phyloP scores from a whole-genome alignment of 2,888 invertebrate species.

The Cynaeus angustus region DNA sequence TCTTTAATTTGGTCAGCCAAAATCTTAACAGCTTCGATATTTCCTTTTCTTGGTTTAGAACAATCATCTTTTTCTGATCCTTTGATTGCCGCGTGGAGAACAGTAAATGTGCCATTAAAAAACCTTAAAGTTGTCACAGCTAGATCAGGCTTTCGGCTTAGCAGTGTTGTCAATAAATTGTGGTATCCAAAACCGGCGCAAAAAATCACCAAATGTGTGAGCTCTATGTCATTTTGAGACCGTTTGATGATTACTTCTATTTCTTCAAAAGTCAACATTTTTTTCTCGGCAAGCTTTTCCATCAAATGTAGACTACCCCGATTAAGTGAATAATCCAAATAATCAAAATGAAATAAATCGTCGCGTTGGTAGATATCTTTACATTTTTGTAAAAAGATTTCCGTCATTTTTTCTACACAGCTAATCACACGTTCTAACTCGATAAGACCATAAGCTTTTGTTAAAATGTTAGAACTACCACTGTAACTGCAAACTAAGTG shows the following conservation, averaged over 20 bases:
- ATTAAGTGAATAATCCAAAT: not conserved
- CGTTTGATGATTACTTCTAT: not conserved
- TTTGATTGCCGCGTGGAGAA: too few relatives aligned
- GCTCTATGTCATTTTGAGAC: too few relatives aligned
- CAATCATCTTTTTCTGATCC: too few relatives aligned
- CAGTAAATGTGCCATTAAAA: too few relatives aligned
- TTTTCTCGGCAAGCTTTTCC: not conserved
- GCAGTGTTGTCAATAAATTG: not conserved
- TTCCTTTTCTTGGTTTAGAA: too few relatives aligned
- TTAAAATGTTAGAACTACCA: not conserved
- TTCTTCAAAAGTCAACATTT: not conserved
- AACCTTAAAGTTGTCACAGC: not conserved
- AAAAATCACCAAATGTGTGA: too few relatives aligned
- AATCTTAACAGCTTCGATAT: too few relatives aligned
- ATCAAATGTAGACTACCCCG: not conserved
- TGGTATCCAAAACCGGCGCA: not conserved
- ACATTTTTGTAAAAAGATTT: not conserved
- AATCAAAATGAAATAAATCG: not conserved
- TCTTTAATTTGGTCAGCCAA: too few relatives aligned
- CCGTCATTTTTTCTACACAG: not conserved
- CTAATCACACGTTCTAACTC: not conserved
- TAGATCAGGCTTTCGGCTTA: not conserved
- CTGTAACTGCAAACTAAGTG: not conserved
- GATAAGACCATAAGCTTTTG: not conserved
- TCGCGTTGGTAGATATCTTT: not conserved